phyloP scores from a whole-genome alignment of 2,113 vertebrate genomes.

The Entelurus aequoreus region DNA sequence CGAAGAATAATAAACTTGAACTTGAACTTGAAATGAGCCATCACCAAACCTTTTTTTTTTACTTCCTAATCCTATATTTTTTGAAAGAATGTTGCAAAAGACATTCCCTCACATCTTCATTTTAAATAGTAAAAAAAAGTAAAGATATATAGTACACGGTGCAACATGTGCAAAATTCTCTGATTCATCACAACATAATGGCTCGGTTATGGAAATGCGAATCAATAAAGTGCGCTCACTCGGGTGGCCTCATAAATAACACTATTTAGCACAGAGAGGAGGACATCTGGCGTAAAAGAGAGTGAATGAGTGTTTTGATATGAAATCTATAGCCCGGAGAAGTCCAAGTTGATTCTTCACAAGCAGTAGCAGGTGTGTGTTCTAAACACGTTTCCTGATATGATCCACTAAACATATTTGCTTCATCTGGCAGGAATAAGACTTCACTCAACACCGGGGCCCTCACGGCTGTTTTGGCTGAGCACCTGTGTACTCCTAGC shows the following conservation, averaged over 20 bases:
- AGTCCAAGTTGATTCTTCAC: slow-evolving; percentile 5
- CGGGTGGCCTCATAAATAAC: slow-evolving; percentile 32
- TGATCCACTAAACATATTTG: neutral
- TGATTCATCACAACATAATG: slow-evolving; percentile 41
- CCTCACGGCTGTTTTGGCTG: neutral
- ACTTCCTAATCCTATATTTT: too few relatives aligned
- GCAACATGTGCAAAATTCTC: neutral
- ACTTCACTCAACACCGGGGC: neutral
- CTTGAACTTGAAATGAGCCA: too few relatives aligned
- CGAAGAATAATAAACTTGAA: too few relatives aligned
- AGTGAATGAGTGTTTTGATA: slow-evolving; percentile 12
- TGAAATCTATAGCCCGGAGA: slow-evolving; percentile 21
- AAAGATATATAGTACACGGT: neutral
- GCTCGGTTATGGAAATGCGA: slow-evolving; percentile 38
- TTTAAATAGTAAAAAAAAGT: neutral
- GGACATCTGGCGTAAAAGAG: neutral
- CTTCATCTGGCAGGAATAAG: slow-evolving; percentile 1
- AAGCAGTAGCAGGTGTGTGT: neutral
- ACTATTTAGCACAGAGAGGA: slow-evolving; percentile 13
- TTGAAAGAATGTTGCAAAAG: too few relatives aligned
- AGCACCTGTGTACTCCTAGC: neutral
- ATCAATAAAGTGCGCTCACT: slow-evolving; percentile 36
- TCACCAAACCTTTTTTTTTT: too few relatives aligned
- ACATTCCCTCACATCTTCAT: neutral
- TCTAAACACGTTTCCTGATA: neutral